Conservation (phyloP, 2,113 vertebrate genomes). For the Grammomys dolichurus region DNA sequence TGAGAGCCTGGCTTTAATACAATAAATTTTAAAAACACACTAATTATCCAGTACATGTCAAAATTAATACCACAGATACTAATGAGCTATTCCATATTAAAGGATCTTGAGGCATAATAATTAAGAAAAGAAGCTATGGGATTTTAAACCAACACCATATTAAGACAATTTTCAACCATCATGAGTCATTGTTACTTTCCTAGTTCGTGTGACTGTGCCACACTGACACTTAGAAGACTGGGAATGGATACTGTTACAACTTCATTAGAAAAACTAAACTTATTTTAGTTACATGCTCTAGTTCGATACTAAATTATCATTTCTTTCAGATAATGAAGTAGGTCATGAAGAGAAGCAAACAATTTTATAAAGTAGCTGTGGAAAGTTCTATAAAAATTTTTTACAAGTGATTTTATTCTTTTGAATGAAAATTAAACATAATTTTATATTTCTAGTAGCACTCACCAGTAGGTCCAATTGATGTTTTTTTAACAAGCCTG, state of each 20-base stretch:
- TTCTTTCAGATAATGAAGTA: background rate
- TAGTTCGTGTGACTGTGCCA: too few relatives aligned
- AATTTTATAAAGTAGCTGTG: background rate
- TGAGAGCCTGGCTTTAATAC: background rate
- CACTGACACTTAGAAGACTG: background rate
- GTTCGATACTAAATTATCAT: background rate
- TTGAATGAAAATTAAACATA: slow-evolving; percentile 50
- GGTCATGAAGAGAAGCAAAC: background rate
- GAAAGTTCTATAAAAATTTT: slow-evolving; percentile 30
- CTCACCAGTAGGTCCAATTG: slow-evolving; percentile 35
- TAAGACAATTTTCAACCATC: background rate
- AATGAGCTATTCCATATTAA: background rate
- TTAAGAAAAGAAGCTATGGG: background rate
- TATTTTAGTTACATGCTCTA: background rate
- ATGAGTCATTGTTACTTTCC: background rate
- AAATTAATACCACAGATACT: background rate
- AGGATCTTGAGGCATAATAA: background rate
- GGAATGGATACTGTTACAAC: background rate
- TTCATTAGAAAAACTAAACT: slow-evolving; percentile 27
- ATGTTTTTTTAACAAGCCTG: slow-evolving; percentile 21
- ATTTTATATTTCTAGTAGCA: slow-evolving; percentile 65
- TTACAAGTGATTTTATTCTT: slow-evolving; percentile 29
- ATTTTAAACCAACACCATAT: background rate
- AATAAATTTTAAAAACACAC: background rate
- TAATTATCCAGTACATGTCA: background rate